Conservation (phyloP, 1,140 invertebrate genomes). For the Eciton burchellii region DNA sequence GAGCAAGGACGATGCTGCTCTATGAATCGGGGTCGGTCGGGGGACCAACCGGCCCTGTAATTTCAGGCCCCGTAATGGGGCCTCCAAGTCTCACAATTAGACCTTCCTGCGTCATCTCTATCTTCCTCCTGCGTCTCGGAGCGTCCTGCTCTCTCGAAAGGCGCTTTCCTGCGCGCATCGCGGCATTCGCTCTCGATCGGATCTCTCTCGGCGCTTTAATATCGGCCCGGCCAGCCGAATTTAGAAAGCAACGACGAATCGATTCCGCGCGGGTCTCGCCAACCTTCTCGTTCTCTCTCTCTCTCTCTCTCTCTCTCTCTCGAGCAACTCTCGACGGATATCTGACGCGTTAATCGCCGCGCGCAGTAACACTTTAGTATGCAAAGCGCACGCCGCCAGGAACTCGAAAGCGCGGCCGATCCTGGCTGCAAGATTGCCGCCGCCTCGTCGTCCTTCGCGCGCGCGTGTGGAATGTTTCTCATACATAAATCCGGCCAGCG, state of each 20-base stretch:
- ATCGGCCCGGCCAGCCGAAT: slow-evolving; percentile 44
- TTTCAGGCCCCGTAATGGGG: slow-evolving; percentile 80
- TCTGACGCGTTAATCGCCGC: slow-evolving; percentile 57
- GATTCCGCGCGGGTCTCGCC: slow-evolving; percentile 27
- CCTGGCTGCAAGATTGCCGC: not conserved
- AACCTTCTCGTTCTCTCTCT: not conserved
- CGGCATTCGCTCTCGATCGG: slow-evolving; percentile 47
- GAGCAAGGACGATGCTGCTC: slow-evolving; percentile 62
- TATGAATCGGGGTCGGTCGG: slow-evolving; percentile 67
- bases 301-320: slow-evolving; percentile 3
- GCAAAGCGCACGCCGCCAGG: slow-evolving; percentile 35
- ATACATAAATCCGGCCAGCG: slow-evolving; percentile 40
- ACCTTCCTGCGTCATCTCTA: slow-evolving; percentile 77
- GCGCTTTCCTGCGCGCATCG: slow-evolving; percentile 63
- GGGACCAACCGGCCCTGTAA: slow-evolving; percentile 81
- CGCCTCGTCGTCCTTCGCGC: not conserved
- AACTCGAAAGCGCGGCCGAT: slow-evolving; percentile 26
- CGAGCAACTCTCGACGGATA: slow-evolving; percentile 37
- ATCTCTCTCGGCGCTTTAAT: slow-evolving; percentile 57
- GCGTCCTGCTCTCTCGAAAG: slow-evolving; percentile 39
- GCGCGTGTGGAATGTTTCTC: slow-evolving; percentile 21
- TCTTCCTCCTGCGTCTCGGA: slow-evolving; percentile 63
- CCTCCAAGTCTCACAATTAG: slow-evolving; percentile 80
- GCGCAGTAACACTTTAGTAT: slow-evolving; percentile 52
- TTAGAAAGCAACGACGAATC: slow-evolving; percentile 58